Conservation (phyloP, 2,888 invertebrate genomes). For the Ennomos erosarius region DNA sequence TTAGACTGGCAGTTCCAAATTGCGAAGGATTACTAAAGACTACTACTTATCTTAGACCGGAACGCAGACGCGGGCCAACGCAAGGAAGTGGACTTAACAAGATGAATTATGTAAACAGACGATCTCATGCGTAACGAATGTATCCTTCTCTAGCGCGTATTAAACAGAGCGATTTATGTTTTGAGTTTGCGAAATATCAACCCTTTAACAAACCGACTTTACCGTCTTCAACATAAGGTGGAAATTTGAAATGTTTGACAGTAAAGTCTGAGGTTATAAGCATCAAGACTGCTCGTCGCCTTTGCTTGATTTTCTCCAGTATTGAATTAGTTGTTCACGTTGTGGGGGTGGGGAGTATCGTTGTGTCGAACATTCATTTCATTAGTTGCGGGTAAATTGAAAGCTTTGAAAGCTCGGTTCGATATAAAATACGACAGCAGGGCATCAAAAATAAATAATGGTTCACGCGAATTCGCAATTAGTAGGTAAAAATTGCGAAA, state of each 20-base stretch:
- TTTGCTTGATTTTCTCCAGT: constrained; percentile 37
- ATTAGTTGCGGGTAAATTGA: constrained; percentile 17
- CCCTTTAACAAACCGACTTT: constrained; percentile 9
- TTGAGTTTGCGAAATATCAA: constrained; percentile 43
- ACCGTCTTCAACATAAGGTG: not conserved
- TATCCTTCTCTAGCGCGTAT: constrained; percentile 59
- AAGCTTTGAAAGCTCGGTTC: constrained; percentile 19
- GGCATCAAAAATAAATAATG: constrained; percentile 7
- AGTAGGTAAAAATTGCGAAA: not conserved
- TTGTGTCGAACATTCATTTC: constrained; percentile 9
- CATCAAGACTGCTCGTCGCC: constrained; percentile 56
- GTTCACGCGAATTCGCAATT: constrained; percentile 9
- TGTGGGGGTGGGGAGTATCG: constrained; percentile 1
- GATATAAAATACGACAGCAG: constrained; percentile 7
- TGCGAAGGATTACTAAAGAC: constrained; percentile 1
- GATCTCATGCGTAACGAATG: constrained; percentile 56
- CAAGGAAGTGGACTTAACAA: constrained; percentile 37
- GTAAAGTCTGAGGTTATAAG: constrained; percentile 2
- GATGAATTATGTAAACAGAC: constrained; percentile 63
- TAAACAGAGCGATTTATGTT: constrained; percentile 60
- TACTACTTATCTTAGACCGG: constrained; percentile 3
- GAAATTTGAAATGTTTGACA: not conserved
- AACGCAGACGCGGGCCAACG: constrained; percentile 28
- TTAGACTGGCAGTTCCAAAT: not conserved
- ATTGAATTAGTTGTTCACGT: constrained; percentile 38